Conservation (phyloP, 2,113 vertebrate genomes). For the Otis tarda region DNA sequence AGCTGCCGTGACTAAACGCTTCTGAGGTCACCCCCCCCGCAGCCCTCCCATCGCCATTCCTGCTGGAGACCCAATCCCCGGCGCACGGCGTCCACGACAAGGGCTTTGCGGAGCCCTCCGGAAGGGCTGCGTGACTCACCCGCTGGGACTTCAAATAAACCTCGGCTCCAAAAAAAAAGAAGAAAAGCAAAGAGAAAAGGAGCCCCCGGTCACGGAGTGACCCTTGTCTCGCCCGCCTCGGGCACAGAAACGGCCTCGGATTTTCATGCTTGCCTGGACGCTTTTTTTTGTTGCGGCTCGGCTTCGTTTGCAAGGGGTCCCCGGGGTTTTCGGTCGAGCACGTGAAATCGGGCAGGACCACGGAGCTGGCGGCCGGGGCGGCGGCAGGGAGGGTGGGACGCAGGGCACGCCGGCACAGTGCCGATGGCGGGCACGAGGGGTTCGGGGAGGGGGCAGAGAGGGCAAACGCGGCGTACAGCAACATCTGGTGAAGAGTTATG, state of each 20-base stretch:
- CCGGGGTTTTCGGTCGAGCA: rapidly evolving
- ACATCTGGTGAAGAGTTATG: rapidly evolving
- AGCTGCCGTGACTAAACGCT: background rate
- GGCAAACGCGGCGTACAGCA: rapidly evolving
- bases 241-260: background rate
- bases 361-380: background rate
- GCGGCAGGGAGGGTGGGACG: background rate
- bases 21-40: background rate
- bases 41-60: background rate
- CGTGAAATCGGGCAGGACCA: rapidly evolving
- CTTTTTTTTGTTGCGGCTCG: background rate
- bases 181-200: background rate
- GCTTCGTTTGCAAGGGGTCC: rapidly evolving
- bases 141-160: background rate
- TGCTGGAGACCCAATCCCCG: background rate
- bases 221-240: background rate
- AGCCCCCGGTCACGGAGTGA: background rate
- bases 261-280: background rate
- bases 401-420: rapidly evolving
- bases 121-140: background rate
- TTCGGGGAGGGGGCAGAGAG: background rate
- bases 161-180: background rate
- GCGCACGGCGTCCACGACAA: background rate
- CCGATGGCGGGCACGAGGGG: background rate
- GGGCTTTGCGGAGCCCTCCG: background rate